Percentiles rank a stretch among this genome's conserved stretches.
These are phyloP conservation scores for Scrobipalpa atriplicella DNA, from an alignment of 2,888 invertebrate genomes.

Conservation along the genomic window DNA sequence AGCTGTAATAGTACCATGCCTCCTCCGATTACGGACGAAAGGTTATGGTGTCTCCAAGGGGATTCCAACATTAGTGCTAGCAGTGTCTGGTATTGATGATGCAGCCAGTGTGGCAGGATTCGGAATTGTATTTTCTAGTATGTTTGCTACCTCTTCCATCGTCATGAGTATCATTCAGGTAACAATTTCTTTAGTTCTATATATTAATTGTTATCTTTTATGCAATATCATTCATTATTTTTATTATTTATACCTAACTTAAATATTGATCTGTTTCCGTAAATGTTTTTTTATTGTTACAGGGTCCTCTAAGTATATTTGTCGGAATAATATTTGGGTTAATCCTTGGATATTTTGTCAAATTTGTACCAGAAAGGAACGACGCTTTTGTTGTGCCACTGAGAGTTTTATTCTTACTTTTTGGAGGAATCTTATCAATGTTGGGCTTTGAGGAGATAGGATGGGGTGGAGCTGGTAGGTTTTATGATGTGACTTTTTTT, in stretches of 20 bases:
- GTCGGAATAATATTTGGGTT: slow-evolving; percentile 89
- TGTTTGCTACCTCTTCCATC: slow-evolving; percentile 87
- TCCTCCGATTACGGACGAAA: slow-evolving; percentile 88
- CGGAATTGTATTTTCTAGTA: slow-evolving; percentile 90
- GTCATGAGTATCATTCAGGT: slow-evolving; percentile 64
- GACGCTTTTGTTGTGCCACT: slow-evolving; percentile 88
- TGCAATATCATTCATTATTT: no score
- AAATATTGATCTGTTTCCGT: not conserved
- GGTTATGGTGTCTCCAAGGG: slow-evolving; percentile 94
- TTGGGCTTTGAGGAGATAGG: slow-evolving; percentile 90
- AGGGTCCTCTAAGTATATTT: slow-evolving; percentile 87
- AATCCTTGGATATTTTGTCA: slow-evolving; percentile 87
- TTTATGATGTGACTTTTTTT: not conserved
- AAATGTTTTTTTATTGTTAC: slow-evolving; percentile 36
- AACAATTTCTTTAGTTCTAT: slow-evolving; percentile 11
- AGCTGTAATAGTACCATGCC: slow-evolving; percentile 94
- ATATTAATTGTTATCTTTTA: slow-evolving; percentile 31
- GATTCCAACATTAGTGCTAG: slow-evolving; percentile 94
- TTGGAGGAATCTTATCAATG: slow-evolving; percentile 88
- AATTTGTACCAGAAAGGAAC: slow-evolving; percentile 88
- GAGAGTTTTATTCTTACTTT: slow-evolving; percentile 87
- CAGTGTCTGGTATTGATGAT: slow-evolving; percentile 94
- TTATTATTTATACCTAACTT: no score
- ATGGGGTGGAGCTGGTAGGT: slow-evolving; percentile 70
- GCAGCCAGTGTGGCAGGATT: slow-evolving; percentile 94